Conservation (phyloP, 1,140 invertebrate species). For the Bombus huntii region DNA sequence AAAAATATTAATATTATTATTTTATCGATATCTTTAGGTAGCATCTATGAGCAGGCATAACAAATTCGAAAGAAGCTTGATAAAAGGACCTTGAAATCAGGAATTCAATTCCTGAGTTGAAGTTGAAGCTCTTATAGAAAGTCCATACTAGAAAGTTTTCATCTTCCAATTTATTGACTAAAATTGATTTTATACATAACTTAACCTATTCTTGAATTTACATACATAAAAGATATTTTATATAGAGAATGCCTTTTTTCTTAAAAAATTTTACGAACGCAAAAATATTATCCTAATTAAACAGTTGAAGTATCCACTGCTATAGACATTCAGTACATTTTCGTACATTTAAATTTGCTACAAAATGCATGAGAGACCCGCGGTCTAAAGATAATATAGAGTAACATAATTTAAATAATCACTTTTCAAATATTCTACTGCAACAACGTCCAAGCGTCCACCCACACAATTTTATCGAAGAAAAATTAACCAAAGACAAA, state of each 20-base stretch:
- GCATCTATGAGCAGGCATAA: not conserved
- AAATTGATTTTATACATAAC: not conserved
- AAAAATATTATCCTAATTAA: not conserved
- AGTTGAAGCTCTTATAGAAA: not conserved
- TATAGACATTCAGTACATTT: too few species aligned
- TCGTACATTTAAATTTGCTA: not conserved
- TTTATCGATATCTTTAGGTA: not conserved
- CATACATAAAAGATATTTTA: not conserved
- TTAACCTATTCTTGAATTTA: not conserved
- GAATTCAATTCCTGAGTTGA: not conserved
- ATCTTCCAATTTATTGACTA: not conserved
- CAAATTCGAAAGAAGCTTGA: not conserved
- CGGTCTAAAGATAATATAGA: too few species aligned
- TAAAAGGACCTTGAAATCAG: not conserved
- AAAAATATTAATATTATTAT: not conserved
- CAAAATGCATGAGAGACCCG: not conserved
- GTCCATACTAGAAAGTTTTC: slow-evolving; percentile 2
- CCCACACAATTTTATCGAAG: not conserved
- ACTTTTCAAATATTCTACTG: not conserved
- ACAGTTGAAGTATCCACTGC: too few species aligned
- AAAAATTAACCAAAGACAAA: not conserved
- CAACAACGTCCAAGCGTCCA: not conserved
- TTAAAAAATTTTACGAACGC: not conserved
- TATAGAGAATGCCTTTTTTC: too few species aligned
- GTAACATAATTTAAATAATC: not conserved